Percentiles rank a stretch among this genome's conserved stretches.
Conservation (phyloP, 92 coral and sea anemone species). For the Epizoanthus scotinus region DNA sequence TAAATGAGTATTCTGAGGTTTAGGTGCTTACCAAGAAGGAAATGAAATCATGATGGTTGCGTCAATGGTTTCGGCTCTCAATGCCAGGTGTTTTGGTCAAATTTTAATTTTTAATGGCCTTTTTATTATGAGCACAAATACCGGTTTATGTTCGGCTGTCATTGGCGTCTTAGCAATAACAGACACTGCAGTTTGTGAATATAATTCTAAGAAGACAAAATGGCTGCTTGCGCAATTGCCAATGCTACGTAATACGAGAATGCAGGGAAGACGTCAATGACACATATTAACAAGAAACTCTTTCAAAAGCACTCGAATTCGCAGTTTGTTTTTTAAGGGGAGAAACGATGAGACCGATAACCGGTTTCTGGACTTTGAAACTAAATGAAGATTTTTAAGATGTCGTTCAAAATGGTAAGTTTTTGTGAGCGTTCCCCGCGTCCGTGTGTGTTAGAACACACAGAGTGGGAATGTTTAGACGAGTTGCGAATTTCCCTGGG, state of each 20-base stretch:
- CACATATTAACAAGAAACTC: too few relatives aligned
- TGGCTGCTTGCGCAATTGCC: conserved; percentile 42
- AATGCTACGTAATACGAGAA: background rate
- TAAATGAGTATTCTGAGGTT: background rate
- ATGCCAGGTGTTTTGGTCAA: conserved; percentile 43
- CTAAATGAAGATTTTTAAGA: conserved; percentile 8
- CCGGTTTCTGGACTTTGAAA: conserved; percentile 4
- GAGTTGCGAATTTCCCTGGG: conserved; percentile 6
- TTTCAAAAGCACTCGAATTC: background rate
- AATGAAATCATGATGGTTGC: conserved; percentile 11
- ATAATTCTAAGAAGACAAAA: conserved; percentile 36
- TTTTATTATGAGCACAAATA: conserved; percentile 31
- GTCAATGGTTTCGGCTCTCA: background rate
- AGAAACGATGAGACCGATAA: background rate
- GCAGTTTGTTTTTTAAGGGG: background rate
- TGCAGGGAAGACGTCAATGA: background rate
- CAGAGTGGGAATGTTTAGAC: background rate
- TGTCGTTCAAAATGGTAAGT: conserved; percentile 42
- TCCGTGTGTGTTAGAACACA: background rate
- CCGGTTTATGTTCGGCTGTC: conserved; percentile 26
- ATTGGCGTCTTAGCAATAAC: conserved; percentile 27
- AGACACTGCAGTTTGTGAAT: conserved; percentile 28
- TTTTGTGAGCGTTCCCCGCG: too few relatives aligned
- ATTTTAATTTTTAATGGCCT: conserved; percentile 33
- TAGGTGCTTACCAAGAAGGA: background rate